A percentile compares a stretch with the other conserved stretches of the same genome.
phyloP scores from a whole-genome alignment of 2,797 vertebrate genomes.

The Phrynocephalus guinanensis region DNA sequence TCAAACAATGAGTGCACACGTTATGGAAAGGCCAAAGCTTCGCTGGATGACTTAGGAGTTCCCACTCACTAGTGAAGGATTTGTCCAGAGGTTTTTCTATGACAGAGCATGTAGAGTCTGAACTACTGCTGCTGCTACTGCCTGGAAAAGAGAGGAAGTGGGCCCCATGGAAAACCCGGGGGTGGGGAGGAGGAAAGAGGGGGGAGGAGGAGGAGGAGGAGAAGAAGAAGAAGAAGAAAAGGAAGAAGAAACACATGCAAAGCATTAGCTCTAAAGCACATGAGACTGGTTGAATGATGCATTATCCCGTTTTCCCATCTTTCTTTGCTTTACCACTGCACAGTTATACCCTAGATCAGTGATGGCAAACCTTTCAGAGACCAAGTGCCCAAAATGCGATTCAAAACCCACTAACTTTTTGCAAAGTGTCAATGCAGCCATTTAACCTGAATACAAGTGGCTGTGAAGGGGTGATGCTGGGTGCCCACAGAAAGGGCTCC shows the following conservation, averaged over 20 bases:
- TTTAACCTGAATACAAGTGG: too few species aligned
- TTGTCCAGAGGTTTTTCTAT: conserved; percentile 87
- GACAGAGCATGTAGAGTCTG: conserved; percentile 88
- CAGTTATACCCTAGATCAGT: too few species aligned
- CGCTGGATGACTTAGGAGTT: conserved; percentile 79
- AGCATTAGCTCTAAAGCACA: conserved; percentile 69
- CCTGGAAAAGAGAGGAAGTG: conserved; percentile 86
- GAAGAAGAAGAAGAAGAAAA: conserved; percentile 13
- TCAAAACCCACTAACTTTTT: too few species aligned
- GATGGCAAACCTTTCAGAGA: too few species aligned
- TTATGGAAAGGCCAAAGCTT: conserved; percentile 79
- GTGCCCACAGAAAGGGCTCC: too few species aligned
- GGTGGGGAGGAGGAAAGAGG: conserved; percentile 50
- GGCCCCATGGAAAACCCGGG: conserved; percentile 74
- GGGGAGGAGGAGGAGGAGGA: too few species aligned
- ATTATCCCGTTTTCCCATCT: conserved; percentile 24
- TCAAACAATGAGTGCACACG: conserved; percentile 71
- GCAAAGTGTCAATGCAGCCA: too few species aligned
- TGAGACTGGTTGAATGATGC: conserved; percentile 49
- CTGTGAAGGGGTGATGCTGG: too few species aligned
- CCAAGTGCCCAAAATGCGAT: too few species aligned
- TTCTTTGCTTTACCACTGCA: neutral
- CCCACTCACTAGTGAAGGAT: conserved; percentile 91
- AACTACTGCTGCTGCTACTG: conserved; percentile 88
- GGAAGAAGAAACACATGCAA: conserved; percentile 55